A percentile compares a stretch with the other conserved stretches of the same genome.
Conservation (phyloP, 2,888 invertebrate genomes). For the Syrphus vitripennis region DNA sequence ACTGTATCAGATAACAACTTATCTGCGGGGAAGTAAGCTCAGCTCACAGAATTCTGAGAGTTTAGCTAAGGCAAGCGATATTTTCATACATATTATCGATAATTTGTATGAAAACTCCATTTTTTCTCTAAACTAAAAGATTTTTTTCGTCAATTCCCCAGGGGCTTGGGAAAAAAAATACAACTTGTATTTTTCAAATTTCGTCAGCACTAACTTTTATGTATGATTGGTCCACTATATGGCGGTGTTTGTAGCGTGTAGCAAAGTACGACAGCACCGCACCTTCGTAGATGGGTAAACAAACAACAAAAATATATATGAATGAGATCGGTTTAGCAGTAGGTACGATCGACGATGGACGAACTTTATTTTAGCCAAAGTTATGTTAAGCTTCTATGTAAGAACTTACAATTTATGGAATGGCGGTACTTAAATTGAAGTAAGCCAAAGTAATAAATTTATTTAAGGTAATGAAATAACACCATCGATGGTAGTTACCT, state of each 20-base stretch:
- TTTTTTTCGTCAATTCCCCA: too few species aligned
- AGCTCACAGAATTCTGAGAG: too few species aligned
- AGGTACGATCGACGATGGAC: too few species aligned
- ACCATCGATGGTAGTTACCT: not conserved
- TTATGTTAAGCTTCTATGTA: not conserved
- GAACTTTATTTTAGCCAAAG: not conserved
- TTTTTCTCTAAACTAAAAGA: too few species aligned
- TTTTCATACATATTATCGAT: too few species aligned
- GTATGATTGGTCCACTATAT: not conserved
- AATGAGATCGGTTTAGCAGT: constrained; percentile 43
- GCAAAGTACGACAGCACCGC: not conserved
- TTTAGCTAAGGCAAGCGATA: too few species aligned
- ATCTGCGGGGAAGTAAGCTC: too few species aligned
- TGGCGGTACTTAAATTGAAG: not conserved
- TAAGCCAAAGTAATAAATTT: not conserved
- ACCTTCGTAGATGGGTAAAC: constrained; percentile 39
- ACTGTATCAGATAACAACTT: too few species aligned
- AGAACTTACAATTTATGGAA: not conserved
- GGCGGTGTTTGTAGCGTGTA: not conserved
- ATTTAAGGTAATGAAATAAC: not conserved
- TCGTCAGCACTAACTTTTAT: too few species aligned
- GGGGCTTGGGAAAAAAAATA: too few species aligned
- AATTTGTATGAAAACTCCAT: too few species aligned
- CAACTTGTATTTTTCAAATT: too few species aligned
- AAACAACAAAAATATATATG: constrained; percentile 36